A percentile compares a stretch with the other conserved stretches of the same genome.
Evolutionary conservation across 1,140 invertebrate genomes (phyloP).

Genomic region (Pemphigus obesinymphae): DNA sequence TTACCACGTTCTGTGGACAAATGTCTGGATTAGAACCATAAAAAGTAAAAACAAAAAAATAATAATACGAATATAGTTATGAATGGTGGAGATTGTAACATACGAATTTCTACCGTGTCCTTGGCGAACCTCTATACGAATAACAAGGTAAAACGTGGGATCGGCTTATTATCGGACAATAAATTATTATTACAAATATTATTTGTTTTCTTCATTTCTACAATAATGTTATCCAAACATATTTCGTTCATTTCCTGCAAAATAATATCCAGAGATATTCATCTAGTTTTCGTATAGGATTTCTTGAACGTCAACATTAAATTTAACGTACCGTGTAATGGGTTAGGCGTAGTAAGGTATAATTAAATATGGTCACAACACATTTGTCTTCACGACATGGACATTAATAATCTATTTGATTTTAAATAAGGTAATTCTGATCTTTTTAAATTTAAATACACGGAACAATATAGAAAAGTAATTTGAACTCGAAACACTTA

Average conservation of each 20-base stretch:
- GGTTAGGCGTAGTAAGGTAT: neutral
- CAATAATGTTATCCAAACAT: neutral
- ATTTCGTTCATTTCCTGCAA: neutral
- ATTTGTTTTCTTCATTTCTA: neutral
- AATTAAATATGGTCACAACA: neutral
- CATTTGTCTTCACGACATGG: neutral
- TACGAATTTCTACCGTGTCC: neutral
- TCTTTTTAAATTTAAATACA: neutral
- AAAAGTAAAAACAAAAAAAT: neutral
- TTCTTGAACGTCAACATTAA: neutral
- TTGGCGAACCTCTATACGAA: neutral
- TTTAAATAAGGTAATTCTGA: neutral
- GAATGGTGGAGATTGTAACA: neutral
- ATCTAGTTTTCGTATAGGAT: neutral
- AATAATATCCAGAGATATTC: neutral
- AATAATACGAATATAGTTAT: neutral
- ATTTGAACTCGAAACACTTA: neutral
- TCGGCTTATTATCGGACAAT: neutral
- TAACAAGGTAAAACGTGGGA: constrained; percentile 4
- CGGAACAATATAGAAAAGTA: neutral
- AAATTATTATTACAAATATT: constrained; percentile 16
- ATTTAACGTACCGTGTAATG: constrained; percentile 9
- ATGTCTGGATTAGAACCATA: constrained; percentile 8
- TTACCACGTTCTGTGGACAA: neutral
- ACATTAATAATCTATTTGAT: constrained; percentile 7